phyloP scores from a whole-genome alignment of 2,888 invertebrate species.

The Branchipolynoe longqiensis region DNA sequence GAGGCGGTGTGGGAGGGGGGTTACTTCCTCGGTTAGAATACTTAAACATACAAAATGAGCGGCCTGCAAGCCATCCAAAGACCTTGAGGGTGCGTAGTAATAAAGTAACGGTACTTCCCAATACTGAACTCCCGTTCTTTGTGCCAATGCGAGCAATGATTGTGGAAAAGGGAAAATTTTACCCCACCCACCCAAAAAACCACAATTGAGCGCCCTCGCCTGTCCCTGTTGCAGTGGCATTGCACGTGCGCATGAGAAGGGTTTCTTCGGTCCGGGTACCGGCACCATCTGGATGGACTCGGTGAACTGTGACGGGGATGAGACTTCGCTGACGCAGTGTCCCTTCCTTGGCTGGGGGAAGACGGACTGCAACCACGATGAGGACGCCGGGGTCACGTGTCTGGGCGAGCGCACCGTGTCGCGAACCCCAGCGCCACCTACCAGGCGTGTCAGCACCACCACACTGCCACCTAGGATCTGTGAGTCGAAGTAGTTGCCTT shows the following conservation, averaged over 20 bases:
- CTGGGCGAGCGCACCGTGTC: constrained; percentile 64
- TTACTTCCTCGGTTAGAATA: background rate
- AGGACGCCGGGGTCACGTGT: constrained; percentile 87
- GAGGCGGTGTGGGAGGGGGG: background rate
- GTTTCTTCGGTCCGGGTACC: constrained; percentile 65
- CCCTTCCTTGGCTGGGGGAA: constrained; percentile 86
- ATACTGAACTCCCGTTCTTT: background rate
- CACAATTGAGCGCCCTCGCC: background rate
- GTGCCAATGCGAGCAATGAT: background rate
- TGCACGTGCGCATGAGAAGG: constrained; percentile 12
- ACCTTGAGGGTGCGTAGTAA: background rate
- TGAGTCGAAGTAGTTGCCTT: no score
- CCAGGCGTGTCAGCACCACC: constrained; percentile 57
- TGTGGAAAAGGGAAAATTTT: background rate
- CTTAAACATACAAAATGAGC: background rate
- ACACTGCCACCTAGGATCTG: constrained; percentile 66
- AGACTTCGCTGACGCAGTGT: constrained; percentile 84
- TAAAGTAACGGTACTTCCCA: background rate
- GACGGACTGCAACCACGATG: constrained; percentile 87
- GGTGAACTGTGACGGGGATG: constrained; percentile 85
- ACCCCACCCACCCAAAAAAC: background rate
- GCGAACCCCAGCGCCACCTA: constrained; percentile 52
- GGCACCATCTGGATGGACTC: constrained; percentile 76
- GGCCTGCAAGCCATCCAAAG: background rate
- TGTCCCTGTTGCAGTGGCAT: background rate